Conservation (phyloP, 1,140 invertebrate species). For the Drosophila tani region DNA sequence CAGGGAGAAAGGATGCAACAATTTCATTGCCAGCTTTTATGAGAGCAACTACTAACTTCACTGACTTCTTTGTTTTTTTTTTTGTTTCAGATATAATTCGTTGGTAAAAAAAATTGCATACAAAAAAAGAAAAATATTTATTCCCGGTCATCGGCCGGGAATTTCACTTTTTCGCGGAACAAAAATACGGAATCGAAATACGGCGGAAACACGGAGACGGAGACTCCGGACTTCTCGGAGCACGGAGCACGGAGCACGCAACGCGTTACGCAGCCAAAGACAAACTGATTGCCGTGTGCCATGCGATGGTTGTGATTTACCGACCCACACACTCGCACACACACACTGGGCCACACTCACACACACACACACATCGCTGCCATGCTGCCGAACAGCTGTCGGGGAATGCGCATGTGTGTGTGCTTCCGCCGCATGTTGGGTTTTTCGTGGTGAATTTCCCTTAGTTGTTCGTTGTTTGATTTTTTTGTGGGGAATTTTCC, state of each 20-base stretch:
- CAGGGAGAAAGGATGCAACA: conserved; percentile 18
- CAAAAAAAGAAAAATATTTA: conserved; percentile 11
- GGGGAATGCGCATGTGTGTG: conserved; percentile 59
- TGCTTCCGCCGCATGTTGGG: conserved; percentile 21
- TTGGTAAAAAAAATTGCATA: conserved; percentile 3
- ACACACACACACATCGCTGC: conserved; percentile 33
- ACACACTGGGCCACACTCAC: conserved; percentile 6
- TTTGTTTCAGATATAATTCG: background rate
- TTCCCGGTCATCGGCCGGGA: background rate
- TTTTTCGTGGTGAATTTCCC: conserved; percentile 15
- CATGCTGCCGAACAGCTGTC: conserved; percentile 56
- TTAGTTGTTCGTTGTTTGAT: background rate
- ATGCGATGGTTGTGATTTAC: conserved; percentile 79
- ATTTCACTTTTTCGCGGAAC: conserved; percentile 16
- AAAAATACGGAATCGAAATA: conserved; percentile 10
- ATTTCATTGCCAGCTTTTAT: conserved; percentile 4
- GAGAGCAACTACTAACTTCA: conserved; percentile 1
- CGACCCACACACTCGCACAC: conserved; percentile 63
- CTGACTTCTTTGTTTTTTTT: conserved; percentile 15
- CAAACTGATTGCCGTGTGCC: conserved; percentile 83
- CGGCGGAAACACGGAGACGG: conserved; percentile 22
- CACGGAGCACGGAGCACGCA: conserved; percentile 63
- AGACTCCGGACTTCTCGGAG: conserved; percentile 36
- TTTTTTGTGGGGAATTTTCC: conserved; percentile 9
- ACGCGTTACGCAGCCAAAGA: conserved; percentile 81